Evolutionary conservation across 1,140 invertebrate genomes (phyloP).

Genomic region (Saxidomus purpurata): DNA sequence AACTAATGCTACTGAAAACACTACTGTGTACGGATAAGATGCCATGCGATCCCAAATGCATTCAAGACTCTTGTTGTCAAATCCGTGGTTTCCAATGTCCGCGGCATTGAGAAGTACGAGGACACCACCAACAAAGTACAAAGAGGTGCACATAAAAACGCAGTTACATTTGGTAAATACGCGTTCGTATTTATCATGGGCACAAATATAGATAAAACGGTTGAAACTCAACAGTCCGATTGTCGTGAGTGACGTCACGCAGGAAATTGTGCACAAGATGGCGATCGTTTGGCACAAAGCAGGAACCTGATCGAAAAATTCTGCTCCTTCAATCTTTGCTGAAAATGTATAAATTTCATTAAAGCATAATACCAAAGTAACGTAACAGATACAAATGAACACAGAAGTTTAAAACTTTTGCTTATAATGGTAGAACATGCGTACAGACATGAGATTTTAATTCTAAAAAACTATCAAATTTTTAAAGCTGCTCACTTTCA

Average conservation of each 20-base stretch:
- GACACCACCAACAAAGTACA: conserved; percentile 69
- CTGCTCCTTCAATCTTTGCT: conserved; percentile 75
- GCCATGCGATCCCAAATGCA: conserved; percentile 82
- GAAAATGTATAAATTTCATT: too few species aligned
- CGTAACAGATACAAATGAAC: too few species aligned
- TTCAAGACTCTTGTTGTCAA: conserved; percentile 79
- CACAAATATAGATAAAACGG: conserved; percentile 80
- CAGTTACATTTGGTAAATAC: conserved; percentile 75
- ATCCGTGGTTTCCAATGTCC: conserved; percentile 77
- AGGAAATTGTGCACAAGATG: conserved; percentile 77
- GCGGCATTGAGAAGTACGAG: conserved; percentile 74
- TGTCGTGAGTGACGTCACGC: conserved; percentile 78
- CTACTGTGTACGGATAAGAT: conserved; percentile 77
- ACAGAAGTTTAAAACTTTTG: too few species aligned
- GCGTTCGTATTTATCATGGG: conserved; percentile 71
- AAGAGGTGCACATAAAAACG: conserved; percentile 68
- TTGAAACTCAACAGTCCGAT: conserved; percentile 79
- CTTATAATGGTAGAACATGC: too few species aligned
- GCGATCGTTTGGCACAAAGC: conserved; percentile 79
- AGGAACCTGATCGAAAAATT: conserved; percentile 76
- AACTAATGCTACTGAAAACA: conserved; percentile 76
- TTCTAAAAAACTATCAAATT: too few species aligned
- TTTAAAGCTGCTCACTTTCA: too few species aligned
- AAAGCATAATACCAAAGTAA: too few species aligned
- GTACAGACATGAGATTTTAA: too few species aligned